Percentiles rank a stretch among this genome's conserved stretches.
phyloP scores from a whole-genome alignment of 2,113 vertebrate species.

The Puma concolor region DNA sequence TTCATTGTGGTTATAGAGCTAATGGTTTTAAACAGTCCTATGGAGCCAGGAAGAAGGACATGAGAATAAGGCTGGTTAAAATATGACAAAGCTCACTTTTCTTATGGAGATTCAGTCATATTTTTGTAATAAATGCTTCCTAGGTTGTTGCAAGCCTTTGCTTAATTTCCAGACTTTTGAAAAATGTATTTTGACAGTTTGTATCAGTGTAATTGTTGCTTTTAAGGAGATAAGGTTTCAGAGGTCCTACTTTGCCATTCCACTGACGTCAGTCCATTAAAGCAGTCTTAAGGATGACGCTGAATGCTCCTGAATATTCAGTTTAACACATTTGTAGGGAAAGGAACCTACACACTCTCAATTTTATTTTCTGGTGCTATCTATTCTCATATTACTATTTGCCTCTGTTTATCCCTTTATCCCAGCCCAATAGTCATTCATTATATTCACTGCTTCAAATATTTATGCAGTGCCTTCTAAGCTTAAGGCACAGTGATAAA shows the following conservation, averaged over 20 bases:
- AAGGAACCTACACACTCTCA: background rate
- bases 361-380: background rate
- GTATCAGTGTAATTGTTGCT: background rate
- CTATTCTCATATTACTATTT: background rate
- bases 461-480: background rate
- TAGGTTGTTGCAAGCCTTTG: background rate
- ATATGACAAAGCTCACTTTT: background rate
- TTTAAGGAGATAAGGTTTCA: background rate
- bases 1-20: background rate
- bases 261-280: background rate
- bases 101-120: background rate
- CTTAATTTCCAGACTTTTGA: slow-evolving; percentile 16
- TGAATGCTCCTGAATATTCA: background rate
- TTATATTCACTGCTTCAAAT: background rate
- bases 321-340: background rate
- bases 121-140: background rate
- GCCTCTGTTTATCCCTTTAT: background rate
- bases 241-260: background rate
- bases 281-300: background rate
- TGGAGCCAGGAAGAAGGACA: background rate
- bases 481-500: background rate
- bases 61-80: background rate
- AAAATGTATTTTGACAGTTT: background rate
- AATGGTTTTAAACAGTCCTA: background rate
- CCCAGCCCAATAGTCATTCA: background rate